Base-by-base conservation (phyloP, 1,140 invertebrate genomes). In the Drosophila takahashii region DNA sequence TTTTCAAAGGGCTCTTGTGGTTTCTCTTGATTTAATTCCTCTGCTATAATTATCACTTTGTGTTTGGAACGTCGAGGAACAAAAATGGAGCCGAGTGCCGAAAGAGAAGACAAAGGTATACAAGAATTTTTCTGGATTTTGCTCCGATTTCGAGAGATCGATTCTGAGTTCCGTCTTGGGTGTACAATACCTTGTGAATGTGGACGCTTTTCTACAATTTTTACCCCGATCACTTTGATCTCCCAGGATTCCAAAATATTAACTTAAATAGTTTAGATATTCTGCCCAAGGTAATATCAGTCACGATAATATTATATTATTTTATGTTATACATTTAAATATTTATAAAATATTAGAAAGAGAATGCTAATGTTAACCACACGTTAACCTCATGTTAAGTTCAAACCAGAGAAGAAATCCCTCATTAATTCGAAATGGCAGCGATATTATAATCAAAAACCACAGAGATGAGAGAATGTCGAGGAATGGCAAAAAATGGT, bases 381-480 rank as follows among this genome's bases (percentile, higher is more conserved):
- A 4, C 3, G 16, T 18, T 42, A 42, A 44, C 9, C 3, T 44
- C 15, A 16, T 22, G 0, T 5, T 16, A 16, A 15, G 13, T 48
- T 29, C 29, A 7, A 11, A 26, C 44, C 44, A 13, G 2, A 48
- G 27, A 16, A 50, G 26, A 27, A 3, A 10, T 27, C 26, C 26
- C 9, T 29, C 5, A 1, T 32, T 58, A 22, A n/a, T 8, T 32
- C n/a, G 4, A 47, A 58, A 64, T 22, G 42, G 39, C 48, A 39
- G 48, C 4, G 15, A 18, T n/a, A 18, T 26, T 39, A 13, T 13
- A 18, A 8, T 37, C 15, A 29, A 15, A 71, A 54, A 13, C 47
- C 27, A 42, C 27, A 54, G 18, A 32, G 11, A 73, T 29, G 36
- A 47, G 16, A 52, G 15, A 32, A 34, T 41, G 56, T 34, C 47